Evolutionary conservation across 2,113 vertebrate genomes (phyloP).

Genomic region (Salvator merianae): DNA sequence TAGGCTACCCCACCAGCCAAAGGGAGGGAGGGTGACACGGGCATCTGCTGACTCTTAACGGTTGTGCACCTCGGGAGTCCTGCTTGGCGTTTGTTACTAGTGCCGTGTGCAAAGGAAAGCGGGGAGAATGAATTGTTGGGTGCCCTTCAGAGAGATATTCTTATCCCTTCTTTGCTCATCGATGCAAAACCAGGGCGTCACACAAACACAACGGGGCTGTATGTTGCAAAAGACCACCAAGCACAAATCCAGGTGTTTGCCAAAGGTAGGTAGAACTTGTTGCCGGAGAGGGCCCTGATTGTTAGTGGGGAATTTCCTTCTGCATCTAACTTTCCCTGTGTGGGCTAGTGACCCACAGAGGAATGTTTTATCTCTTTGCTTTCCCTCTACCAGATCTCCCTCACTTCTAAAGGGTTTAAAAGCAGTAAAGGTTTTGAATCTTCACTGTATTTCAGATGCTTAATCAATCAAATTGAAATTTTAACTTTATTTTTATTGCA

Average conservation of each 20-base stretch:
- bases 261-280: slow-evolving; percentile 13
- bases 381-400: neutral
- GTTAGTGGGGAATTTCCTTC: neutral
- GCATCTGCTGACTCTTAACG: neutral
- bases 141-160: neutral
- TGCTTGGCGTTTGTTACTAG: neutral
- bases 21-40: neutral
- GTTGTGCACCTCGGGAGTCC: slow-evolving; percentile 10
- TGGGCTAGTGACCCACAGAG: rapidly evolving
- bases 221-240: neutral
- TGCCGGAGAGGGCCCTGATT: neutral
- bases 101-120: neutral
- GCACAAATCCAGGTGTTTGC: neutral
- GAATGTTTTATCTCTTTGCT: neutral
- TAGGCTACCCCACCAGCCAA: neutral
- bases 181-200: neutral
- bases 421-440: too few species aligned
- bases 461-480: neutral
- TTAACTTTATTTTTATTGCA: neutral
- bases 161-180: neutral
- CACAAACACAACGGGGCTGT: neutral
- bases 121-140: slow-evolving; percentile 2
- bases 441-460: too few species aligned
- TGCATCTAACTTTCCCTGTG: neutral
- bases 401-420: neutral